Evolutionary conservation across 2,797 vertebrate genomes (phyloP).

Genomic region (Rhyacichthys aspro): DNA sequence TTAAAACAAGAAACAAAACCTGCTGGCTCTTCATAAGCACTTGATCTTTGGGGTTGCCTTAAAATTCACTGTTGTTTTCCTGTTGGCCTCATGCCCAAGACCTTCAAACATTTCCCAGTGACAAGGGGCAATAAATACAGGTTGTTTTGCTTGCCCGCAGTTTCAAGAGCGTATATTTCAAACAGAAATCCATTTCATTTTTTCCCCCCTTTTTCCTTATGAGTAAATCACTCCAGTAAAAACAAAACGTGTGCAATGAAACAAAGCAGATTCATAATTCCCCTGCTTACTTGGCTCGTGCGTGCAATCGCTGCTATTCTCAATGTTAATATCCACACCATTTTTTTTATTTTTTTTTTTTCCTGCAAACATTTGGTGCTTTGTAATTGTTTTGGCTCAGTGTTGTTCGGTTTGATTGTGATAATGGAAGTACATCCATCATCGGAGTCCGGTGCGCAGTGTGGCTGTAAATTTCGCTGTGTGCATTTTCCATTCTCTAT

Average conservation of each 20-base stretch:
- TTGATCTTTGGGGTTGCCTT: slow-evolving; percentile 21
- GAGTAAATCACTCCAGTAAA: slow-evolving; percentile 38
- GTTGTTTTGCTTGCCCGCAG: slow-evolving; percentile 44
- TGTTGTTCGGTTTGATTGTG: slow-evolving; percentile 43
- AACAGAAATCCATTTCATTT: slow-evolving; percentile 53
- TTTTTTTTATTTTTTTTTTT: neutral
- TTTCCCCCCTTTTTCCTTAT: slow-evolving; percentile 2
- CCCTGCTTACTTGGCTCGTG: slow-evolving; percentile 21
- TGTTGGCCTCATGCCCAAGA: slow-evolving; percentile 36
- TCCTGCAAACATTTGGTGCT: slow-evolving; percentile 31
- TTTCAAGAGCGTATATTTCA: slow-evolving; percentile 54
- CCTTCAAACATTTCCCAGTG: slow-evolving; percentile 51
- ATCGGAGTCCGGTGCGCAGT: slow-evolving; percentile 32
- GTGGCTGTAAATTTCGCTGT: slow-evolving; percentile 20
- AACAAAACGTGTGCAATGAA: slow-evolving; percentile 38
- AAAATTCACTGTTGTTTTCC: slow-evolving; percentile 36
- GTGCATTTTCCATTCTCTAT: slow-evolving; percentile 37
- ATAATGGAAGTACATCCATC: slow-evolving; percentile 52
- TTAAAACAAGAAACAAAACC: neutral
- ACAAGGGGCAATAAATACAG: slow-evolving; percentile 59
- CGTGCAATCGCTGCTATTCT: slow-evolving; percentile 35
- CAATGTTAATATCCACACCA: slow-evolving; percentile 30
- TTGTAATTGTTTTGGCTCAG: slow-evolving; percentile 45
- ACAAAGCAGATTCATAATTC: slow-evolving; percentile 53
- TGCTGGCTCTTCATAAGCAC: slow-evolving; percentile 10